A percentile compares a stretch with the other conserved stretches of the same genome.
These are phyloP conservation scores for Temnopleurus reevesii DNA, from an alignment of 53 echinoderm and acorn worm species.

Conservation along the genomic window DNA sequence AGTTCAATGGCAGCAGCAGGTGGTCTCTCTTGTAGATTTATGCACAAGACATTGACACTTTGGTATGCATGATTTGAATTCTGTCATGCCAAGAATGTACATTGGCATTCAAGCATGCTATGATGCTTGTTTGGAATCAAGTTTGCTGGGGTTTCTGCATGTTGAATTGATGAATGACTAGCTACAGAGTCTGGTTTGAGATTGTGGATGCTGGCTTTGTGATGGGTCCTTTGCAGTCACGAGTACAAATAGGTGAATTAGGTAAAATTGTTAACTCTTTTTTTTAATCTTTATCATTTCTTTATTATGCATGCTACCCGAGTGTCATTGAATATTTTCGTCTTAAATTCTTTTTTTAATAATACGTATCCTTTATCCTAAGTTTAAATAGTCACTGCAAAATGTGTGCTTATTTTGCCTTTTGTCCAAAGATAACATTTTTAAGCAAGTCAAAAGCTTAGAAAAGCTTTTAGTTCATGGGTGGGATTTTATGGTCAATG, in stretches of 20 bases:
- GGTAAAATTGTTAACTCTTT: no score
- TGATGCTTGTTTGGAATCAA: neutral
- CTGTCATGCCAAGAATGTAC: neutral
- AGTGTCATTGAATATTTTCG: no score
- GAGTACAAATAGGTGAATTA: neutral
- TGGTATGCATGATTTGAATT: slow-evolving; percentile 10
- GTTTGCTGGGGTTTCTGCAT: neutral
- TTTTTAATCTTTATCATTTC: no score
- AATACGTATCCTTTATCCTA: no score
- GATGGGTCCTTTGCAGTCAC: neutral
- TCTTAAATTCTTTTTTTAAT: no score
- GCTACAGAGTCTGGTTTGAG: neutral
- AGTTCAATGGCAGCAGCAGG: neutral
- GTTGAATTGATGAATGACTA: neutral
- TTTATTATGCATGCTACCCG: no score
- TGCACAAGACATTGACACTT: neutral
- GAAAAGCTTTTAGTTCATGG: no score
- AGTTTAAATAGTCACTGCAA: no score
- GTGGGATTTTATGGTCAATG: no score
- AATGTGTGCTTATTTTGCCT: no score
- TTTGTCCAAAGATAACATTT: no score
- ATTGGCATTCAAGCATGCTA: neutral
- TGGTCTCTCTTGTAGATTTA: neutral
- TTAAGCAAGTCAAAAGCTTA: no score
- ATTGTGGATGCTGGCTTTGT: neutral